Evolutionary conservation across 2,113 vertebrate genomes (phyloP).

Genomic region (Semnornis frantzii): DNA sequence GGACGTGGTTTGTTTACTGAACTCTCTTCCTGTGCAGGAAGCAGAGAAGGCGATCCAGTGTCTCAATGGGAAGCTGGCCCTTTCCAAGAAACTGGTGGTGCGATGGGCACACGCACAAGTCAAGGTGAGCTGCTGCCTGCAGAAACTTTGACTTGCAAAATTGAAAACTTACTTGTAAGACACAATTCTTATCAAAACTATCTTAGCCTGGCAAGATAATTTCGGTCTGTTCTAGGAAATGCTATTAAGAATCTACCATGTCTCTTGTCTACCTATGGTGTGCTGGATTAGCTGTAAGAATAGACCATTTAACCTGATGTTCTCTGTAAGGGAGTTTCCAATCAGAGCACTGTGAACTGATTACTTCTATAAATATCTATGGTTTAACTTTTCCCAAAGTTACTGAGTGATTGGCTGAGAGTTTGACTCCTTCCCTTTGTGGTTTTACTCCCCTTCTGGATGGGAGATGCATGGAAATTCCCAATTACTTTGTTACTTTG

Average conservation of each 20-base stretch:
- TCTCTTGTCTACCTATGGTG: accelerated
- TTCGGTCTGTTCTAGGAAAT: not conserved
- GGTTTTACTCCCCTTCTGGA: not conserved
- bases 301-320: not conserved
- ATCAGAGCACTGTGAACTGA: not conserved
- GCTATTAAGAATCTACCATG: accelerated
- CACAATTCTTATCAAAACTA: not conserved
- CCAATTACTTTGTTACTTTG: constrained; percentile 12
- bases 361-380: not conserved
- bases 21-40: constrained; percentile 82
- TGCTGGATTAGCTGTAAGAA: not conserved
- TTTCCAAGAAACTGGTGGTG: constrained; percentile 97
- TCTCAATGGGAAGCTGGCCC: constrained; percentile 95
- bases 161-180: accelerated
- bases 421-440: not conserved
- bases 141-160: accelerated
- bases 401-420: not conserved
- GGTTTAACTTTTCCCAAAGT: not conserved
- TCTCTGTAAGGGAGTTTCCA: not conserved
- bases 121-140: constrained; percentile 79
- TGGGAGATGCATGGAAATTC: constrained; percentile 21
- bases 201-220: not conserved
- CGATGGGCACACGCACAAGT: constrained; percentile 98
- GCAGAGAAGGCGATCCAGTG: constrained; percentile 95
- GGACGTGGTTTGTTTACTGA: constrained; percentile 34